phyloP scores from a whole-genome alignment of 2,113 vertebrate genomes.

The Choloepus hoffmanni region DNA sequence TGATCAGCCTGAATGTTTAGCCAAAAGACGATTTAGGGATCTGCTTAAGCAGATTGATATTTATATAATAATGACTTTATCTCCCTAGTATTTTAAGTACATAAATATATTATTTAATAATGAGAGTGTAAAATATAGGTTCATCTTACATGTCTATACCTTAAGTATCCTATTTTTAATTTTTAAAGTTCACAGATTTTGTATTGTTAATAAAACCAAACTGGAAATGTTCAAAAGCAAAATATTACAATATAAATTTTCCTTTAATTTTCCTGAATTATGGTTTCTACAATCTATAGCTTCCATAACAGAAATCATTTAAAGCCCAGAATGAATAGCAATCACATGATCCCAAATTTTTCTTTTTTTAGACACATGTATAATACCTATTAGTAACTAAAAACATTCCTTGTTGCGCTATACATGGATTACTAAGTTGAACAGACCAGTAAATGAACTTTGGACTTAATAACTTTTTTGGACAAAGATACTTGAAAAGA shows the following conservation, averaged over 20 bases:
- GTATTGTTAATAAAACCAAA: slow-evolving; percentile 28
- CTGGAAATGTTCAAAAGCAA: slow-evolving; percentile 1
- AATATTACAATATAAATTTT: background rate
- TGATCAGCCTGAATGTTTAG: background rate
- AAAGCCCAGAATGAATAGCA: slow-evolving; percentile 36
- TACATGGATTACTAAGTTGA: background rate
- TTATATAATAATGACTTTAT: slow-evolving; percentile 38
- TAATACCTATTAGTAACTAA: background rate
- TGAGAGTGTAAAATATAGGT: background rate
- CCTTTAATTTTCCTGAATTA: background rate
- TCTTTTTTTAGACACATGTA: background rate
- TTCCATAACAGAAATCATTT: background rate
- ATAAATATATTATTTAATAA: background rate
- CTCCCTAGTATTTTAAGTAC: slow-evolving; percentile 18
- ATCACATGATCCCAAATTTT: background rate
- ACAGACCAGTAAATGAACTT: background rate
- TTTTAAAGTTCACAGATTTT: slow-evolving; percentile 51
- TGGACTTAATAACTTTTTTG: background rate
- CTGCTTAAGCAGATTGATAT: slow-evolving; percentile 38
- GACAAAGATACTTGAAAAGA: slow-evolving; percentile 23
- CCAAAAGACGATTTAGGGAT: background rate
- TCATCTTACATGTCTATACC: background rate
- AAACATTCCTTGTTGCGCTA: background rate
- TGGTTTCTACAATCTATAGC: background rate
- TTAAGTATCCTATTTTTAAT: slow-evolving; percentile 51